Evolutionary conservation across 35 echinoderm and acorn worm species (phyloP).

Genomic region (Patiria miniata): DNA sequence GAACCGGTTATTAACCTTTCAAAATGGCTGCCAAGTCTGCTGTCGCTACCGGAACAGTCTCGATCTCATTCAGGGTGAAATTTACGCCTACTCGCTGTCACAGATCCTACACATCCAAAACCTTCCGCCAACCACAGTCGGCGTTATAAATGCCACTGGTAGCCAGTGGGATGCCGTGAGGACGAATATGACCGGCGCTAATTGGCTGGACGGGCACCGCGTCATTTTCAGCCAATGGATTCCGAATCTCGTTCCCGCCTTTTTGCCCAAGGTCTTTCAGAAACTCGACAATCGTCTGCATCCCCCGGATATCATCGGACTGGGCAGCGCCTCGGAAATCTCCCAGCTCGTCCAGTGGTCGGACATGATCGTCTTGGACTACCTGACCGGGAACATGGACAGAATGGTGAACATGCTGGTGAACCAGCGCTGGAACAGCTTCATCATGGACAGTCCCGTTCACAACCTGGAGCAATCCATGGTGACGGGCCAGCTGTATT

Average conservation of each 20-base stretch:
- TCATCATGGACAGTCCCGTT: conserved; percentile 45
- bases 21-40: conserved; percentile 35
- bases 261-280: conserved; percentile 22
- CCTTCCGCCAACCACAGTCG: conserved; percentile 28
- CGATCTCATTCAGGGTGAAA: conserved; percentile 42
- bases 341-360: conserved; percentile 49
- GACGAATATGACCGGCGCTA: conserved; percentile 10
- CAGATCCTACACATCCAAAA: conserved; percentile 38
- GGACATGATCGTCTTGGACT: conserved; percentile 52
- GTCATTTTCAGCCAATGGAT: conserved; percentile 50
- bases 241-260: conserved; percentile 14
- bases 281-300: conserved; percentile 2
- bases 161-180: conserved; percentile 26
- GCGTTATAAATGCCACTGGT: background rate
- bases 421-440: conserved; percentile 43
- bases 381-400: conserved; percentile 54
- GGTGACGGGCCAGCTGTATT: conserved; percentile 17
- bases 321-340: background rate
- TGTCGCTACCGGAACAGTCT: conserved; percentile 40
- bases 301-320: background rate
- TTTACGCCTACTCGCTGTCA: conserved; percentile 40
- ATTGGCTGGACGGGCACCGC: conserved; percentile 23
- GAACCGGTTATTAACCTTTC: conserved; percentile 31
- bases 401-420: conserved; percentile 44
- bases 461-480: conserved; percentile 42